phyloP scores from a whole-genome alignment of 1,140 invertebrate genomes.

The Metaphire vulgaris region DNA sequence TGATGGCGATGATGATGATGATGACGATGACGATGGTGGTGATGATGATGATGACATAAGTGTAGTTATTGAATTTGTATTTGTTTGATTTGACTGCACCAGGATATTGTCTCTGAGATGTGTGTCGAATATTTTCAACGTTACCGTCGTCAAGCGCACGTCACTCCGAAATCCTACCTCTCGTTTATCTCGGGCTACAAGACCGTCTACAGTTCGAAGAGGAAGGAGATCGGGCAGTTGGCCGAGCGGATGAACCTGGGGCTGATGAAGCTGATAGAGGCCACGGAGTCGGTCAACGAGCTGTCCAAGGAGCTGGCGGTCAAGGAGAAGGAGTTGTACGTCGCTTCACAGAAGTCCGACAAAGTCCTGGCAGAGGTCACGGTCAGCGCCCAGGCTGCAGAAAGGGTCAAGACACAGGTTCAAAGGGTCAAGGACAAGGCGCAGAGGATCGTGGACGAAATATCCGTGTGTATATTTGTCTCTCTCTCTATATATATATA shows the following conservation, averaged over 20 bases:
- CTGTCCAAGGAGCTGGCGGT: conserved; percentile 83
- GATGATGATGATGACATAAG: too few relatives aligned
- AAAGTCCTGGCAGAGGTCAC: conserved; percentile 63
- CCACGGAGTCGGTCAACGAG: conserved; percentile 82
- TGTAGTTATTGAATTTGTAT: too few relatives aligned
- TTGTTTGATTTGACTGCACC: too few relatives aligned
- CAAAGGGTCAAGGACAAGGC: conserved; percentile 92
- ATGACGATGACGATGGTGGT: too few relatives aligned
- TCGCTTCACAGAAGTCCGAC: conserved; percentile 83
- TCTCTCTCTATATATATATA: too few relatives aligned
- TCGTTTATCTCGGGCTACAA: conserved; percentile 94
- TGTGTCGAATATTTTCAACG: conserved; percentile 87
- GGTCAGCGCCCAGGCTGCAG: conserved; percentile 83
- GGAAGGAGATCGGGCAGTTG: conserved; percentile 78
- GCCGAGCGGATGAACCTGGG: conserved; percentile 90
- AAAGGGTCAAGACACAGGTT: conserved; percentile 89
- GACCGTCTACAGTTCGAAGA: conserved; percentile 80
- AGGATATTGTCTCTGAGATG: conserved; percentile 83
- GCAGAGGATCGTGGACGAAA: conserved; percentile 78
- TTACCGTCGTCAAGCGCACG: conserved; percentile 84
- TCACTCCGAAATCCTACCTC: conserved; percentile 93
- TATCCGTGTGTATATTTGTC: conserved; percentile 56
- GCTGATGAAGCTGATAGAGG: conserved; percentile 85
- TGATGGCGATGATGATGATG: too few relatives aligned
- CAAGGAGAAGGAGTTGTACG: conserved; percentile 86